Conservation (phyloP, 2,888 invertebrate species). For the Melanostoma scalare region DNA sequence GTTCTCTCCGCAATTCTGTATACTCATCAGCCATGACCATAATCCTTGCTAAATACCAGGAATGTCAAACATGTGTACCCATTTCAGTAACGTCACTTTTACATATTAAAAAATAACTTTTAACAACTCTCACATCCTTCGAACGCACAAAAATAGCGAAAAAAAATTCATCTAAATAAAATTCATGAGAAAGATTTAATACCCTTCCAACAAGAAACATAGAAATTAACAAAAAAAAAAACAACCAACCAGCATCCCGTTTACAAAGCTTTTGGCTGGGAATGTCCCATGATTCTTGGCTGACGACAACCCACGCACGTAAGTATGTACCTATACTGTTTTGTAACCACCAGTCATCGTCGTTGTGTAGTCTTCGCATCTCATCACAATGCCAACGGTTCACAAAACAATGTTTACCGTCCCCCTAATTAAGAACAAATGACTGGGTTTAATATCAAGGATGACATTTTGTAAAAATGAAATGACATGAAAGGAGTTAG, state of each 20-base stretch:
- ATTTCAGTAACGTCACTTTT: neutral
- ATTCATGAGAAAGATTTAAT: conserved; percentile 33
- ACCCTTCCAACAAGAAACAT: conserved; percentile 13
- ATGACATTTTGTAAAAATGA: conserved; percentile 59
- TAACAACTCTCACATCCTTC: conserved; percentile 5
- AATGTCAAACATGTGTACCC: too few species aligned
- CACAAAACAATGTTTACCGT: conserved; percentile 40
- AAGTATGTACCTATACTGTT: neutral
- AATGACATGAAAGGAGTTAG: conserved; percentile 55
- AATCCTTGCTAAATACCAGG: too few species aligned
- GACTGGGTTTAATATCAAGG: conserved; percentile 65
- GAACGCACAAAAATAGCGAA: conserved; percentile 22
- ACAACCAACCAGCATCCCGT: conserved; percentile 9
- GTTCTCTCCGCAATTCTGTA: too few species aligned
- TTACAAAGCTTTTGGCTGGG: conserved; percentile 38
- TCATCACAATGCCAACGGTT: neutral
- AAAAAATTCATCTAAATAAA: conserved; percentile 40
- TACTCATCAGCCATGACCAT: too few species aligned
- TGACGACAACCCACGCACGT: neutral
- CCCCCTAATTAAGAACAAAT: conserved; percentile 67
- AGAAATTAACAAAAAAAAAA: conserved; percentile 27
- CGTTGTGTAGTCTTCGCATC: neutral
- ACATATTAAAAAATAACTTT: conserved; percentile 26
- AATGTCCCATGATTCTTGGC: conserved; percentile 44
- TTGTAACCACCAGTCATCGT: too few species aligned